A percentile compares a stretch with the other conserved stretches of the same genome.
Conservation (phyloP, 2,888 invertebrate genomes). For the Cephus spinipes region DNA sequence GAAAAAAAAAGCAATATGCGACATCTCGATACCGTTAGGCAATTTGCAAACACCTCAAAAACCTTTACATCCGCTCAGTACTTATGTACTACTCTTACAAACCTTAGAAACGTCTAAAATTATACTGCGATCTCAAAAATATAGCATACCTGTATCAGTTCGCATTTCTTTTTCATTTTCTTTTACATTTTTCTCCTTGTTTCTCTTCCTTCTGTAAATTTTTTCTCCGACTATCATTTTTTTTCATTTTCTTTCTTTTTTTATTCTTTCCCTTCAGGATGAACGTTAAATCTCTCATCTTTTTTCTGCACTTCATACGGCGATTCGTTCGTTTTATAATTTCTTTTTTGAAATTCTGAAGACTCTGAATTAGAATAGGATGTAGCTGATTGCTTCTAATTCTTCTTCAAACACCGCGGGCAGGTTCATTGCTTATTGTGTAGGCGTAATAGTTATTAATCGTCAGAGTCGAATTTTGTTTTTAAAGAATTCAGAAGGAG, state of each 20-base stretch:
- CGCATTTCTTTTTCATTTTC: conserved; percentile 34
- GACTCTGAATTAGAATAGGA: neutral
- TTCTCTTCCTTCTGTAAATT: neutral
- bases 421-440: neutral
- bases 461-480: neutral
- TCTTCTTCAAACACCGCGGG: neutral
- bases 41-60: neutral
- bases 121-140: conserved; percentile 65
- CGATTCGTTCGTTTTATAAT: neutral
- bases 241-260: neutral
- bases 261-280: conserved; percentile 12
- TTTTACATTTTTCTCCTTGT: neutral
- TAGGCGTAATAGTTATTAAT: no score
- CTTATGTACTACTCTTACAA: conserved; percentile 61
- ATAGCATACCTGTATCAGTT: conserved; percentile 56
- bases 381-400: neutral
- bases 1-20: neutral
- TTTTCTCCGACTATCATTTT: conserved; percentile 19
- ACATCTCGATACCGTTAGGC: neutral
- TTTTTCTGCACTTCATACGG: conserved; percentile 10
- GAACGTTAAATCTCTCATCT: conserved; percentile 12
- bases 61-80: conserved; percentile 29
- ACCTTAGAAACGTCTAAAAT: conserved; percentile 64
- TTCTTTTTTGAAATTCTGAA: neutral
- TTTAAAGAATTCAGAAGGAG: neutral